Conservation (phyloP, 2,888 invertebrate genomes). For the Toxonevra muliebris region DNA sequence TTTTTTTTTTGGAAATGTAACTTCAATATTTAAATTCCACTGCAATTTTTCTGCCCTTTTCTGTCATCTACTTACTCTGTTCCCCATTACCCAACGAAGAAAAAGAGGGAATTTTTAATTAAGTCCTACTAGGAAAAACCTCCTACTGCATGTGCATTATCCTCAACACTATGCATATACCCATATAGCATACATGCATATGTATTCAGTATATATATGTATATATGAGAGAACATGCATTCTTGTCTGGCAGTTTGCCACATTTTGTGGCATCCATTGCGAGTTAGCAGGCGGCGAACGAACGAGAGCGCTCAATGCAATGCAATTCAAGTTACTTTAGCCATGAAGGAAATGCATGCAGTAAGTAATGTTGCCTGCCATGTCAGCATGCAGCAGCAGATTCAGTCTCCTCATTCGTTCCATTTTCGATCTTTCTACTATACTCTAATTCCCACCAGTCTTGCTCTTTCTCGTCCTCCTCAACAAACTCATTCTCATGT, state of each 20-base stretch:
- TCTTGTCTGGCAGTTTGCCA: constrained; percentile 32
- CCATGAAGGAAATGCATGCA: neutral
- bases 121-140: constrained; percentile 43
- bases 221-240: constrained; percentile 12
- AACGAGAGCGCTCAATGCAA: neutral
- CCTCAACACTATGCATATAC: constrained; percentile 29
- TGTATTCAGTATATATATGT: neutral
- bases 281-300: neutral
- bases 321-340: neutral
- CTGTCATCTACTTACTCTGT: neutral
- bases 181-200: constrained; percentile 31
- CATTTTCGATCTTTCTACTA: too few relatives aligned
- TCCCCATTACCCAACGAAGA: neutral
- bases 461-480: too few relatives aligned
- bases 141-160: constrained; percentile 30
- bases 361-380: constrained; percentile 1
- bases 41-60: neutral
- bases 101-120: constrained; percentile 51
- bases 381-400: neutral
- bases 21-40: neutral
- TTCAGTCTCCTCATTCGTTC: too few relatives aligned
- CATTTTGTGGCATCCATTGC: constrained; percentile 7
- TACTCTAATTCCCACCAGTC: too few relatives aligned
- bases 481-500: too few relatives aligned
- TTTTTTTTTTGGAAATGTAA: too few relatives aligned